Base-by-base conservation (phyloP, 64 coral and sea anemone genomes). In the Stichodactyla helianthus region DNA sequence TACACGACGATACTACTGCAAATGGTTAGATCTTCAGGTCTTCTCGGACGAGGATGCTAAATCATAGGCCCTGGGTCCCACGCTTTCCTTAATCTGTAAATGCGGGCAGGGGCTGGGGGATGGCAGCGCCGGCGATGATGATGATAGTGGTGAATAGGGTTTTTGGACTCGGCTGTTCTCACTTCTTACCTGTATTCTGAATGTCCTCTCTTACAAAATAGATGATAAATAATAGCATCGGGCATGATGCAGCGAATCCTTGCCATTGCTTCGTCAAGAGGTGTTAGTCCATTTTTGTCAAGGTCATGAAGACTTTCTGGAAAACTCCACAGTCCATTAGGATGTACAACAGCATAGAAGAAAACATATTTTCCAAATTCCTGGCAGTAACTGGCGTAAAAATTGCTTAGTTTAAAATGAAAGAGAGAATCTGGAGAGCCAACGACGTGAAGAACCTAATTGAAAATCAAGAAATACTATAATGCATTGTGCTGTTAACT, bases 371-470 rank as follows among this genome's bases (percentile, higher is more conserved):
- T 26, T 11, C 23, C 68, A 74, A 12, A 74, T 11, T 74, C 68
- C n/a, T 74, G 8, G 25, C 25, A 74, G 8, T 10, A 0, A 23
- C 68, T 74, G 25, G 68, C 68, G 25, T 74, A 74, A 25, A n/a
- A 74, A 23, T 10, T 74, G 5, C 7, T 10, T 1, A 74, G 68
- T 14, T 74, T 74, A 11, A 74, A 74, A 8, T 74, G 12, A 31
- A 74, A 74, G 6, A 27, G 22, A 9, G 68, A 74, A 14, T 74
- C 68, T 74, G 68, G 26, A 11, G 68, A 74, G 10, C 68, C 68
- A 74, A 74, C 68, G 11, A 74, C 68, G 68, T 74, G 68, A 74
- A 74, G 68, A 74, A 74, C 23, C 68, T 74, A 31, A 74, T 44
- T 44, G 1, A 44, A 44, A 44, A 44, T 44, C 2, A 74, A 74